phyloP scores from a whole-genome alignment of 2,888 invertebrate species.

The Eulithis prunata region DNA sequence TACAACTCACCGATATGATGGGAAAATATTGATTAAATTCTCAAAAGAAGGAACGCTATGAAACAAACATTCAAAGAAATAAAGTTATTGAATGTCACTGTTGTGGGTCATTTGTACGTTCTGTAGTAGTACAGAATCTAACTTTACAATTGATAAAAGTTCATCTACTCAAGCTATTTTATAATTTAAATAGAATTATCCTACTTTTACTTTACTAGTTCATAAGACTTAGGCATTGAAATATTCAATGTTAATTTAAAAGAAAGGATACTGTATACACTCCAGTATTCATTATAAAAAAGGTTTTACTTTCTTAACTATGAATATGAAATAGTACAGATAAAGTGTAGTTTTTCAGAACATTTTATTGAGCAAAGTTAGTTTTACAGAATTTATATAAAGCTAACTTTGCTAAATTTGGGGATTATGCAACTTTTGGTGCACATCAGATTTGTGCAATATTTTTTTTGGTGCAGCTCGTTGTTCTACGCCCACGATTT shows the following conservation, averaged over 20 bases:
- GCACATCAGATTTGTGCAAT: too few relatives aligned
- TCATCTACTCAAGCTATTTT: slow-evolving; percentile 26
- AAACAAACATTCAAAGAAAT: slow-evolving; percentile 1
- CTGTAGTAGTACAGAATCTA: slow-evolving; percentile 13
- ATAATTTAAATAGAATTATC: slow-evolving; percentile 29
- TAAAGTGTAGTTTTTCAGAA: too few relatives aligned
- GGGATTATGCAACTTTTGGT: too few relatives aligned
- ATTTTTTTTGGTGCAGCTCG: too few relatives aligned
- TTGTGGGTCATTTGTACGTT: slow-evolving; percentile 28
- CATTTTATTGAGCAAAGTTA: too few relatives aligned
- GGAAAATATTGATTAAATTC: slow-evolving; percentile 23
- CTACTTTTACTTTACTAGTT: slow-evolving; percentile 24
- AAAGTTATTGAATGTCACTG: slow-evolving; percentile 8
- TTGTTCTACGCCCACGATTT: too few relatives aligned
- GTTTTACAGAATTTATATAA: too few relatives aligned
- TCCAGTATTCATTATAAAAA: slow-evolving; percentile 1
- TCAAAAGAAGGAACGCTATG: neutral
- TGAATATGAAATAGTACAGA: too few relatives aligned
- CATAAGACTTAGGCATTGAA: slow-evolving; percentile 34
- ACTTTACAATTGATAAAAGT: slow-evolving; percentile 20
- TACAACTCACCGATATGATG: slow-evolving; percentile 7
- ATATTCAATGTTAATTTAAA: slow-evolving; percentile 31
- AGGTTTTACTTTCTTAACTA: neutral
- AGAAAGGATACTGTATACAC: slow-evolving; percentile 29
- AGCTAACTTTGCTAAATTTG: too few relatives aligned